Conservation (phyloP, 2,113 vertebrate genomes). For the rabbit (Oryctolagus cuniculus) region mOryCun1.1 NC_091435.1:175141501-175142000, state of each 20-base stretch:
- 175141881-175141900: background rate
- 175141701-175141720: background rate
- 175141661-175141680: slow-evolving; percentile 29
- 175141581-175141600: slow-evolving; percentile 55
- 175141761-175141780: background rate
- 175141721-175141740: background rate
- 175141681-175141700: background rate
- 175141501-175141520: slow-evolving; percentile 5
- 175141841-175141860: background rate
- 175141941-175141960: no score
- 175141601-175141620: slow-evolving; percentile 66
- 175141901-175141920: background rate
- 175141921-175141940: background rate
- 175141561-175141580: slow-evolving; percentile 49
- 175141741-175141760: background rate
- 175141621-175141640: slow-evolving; percentile 62
- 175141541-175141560: slow-evolving; percentile 27
- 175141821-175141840: background rate
- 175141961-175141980: no score
- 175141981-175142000: background rate
- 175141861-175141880: background rate
- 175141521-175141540: slow-evolving; percentile 1
- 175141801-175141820: background rate
- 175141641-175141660: slow-evolving; percentile 57
- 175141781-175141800: background rate